Conservation (phyloP, 2,888 invertebrate genomes). For the Augiades crinisus region DNA sequence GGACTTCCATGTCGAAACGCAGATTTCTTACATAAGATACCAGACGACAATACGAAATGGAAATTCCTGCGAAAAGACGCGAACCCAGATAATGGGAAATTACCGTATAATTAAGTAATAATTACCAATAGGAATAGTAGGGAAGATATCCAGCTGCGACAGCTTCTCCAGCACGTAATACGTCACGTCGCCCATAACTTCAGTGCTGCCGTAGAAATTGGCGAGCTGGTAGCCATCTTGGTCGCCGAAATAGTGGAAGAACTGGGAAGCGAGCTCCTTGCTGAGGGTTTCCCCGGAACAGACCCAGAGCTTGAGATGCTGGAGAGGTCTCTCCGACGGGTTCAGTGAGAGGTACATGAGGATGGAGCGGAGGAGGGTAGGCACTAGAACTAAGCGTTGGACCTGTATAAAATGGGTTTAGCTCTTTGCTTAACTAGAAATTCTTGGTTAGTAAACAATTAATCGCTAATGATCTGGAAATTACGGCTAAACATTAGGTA, state of each 20-base stretch:
- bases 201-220: constrained; percentile 96
- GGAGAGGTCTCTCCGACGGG: constrained; percentile 78
- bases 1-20: no score
- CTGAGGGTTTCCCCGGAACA: constrained; percentile 93
- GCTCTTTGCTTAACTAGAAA: no score
- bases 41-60: no score
- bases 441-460: no score
- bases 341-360: constrained; percentile 87
- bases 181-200: constrained; percentile 95
- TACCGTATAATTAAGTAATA: no score
- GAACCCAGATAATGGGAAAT: no score
- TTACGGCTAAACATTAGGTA: no score
- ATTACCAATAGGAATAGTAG: constrained; percentile 91
- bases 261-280: constrained; percentile 85
- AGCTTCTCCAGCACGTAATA: constrained; percentile 84
- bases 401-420: constrained; percentile 70
- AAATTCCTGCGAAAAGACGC: no score
- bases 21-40: no score
- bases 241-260: constrained; percentile 88
- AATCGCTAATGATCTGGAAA: no score
- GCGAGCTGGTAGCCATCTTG: constrained; percentile 84
- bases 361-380: constrained; percentile 89
- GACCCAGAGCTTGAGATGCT: constrained; percentile 88
- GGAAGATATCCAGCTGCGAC: constrained; percentile 81
- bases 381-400: constrained; percentile 91